These are phyloP conservation scores for Calosoma granatense DNA, from an alignment of 1,140 invertebrate species.

Conservation along the genomic window DNA sequence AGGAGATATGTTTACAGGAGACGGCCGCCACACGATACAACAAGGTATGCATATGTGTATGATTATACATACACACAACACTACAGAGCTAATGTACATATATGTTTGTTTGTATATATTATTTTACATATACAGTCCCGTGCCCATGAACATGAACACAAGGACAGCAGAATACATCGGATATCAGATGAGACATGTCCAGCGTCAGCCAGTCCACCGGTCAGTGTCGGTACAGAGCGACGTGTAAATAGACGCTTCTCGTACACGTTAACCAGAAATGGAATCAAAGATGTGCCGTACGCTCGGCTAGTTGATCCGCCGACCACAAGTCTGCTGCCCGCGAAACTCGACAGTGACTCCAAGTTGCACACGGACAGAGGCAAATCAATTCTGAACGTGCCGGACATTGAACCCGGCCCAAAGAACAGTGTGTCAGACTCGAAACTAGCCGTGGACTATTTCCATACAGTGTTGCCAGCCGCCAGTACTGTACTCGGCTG, in stretches of 20 bases:
- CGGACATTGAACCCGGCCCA: slow-evolving; percentile 41
- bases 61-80: slow-evolving; percentile 29
- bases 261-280: slow-evolving; percentile 41
- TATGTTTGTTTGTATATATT: too few relatives aligned
- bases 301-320: slow-evolving; percentile 60
- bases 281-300: slow-evolving; percentile 62
- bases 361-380: slow-evolving; percentile 56
- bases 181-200: too few relatives aligned
- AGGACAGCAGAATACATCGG: too few relatives aligned
- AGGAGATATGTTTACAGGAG: slow-evolving; percentile 69
- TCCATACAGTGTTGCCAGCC: slow-evolving; percentile 10
- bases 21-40: slow-evolving; percentile 26
- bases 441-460: slow-evolving; percentile 58
- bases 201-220: slow-evolving; percentile 34
- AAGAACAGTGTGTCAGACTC: slow-evolving; percentile 71
- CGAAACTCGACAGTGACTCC: slow-evolving; percentile 69
- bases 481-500: too few relatives aligned
- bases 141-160: too few relatives aligned
- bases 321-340: slow-evolving; percentile 39
- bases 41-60: neutral
- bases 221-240: slow-evolving; percentile 36
- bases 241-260: slow-evolving; percentile 50
- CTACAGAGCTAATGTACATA: too few relatives aligned
- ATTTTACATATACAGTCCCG: too few relatives aligned
- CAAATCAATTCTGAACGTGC: slow-evolving; percentile 47